phyloP scores from a whole-genome alignment of 2,113 vertebrate species.

The Lonchura striata region DNA sequence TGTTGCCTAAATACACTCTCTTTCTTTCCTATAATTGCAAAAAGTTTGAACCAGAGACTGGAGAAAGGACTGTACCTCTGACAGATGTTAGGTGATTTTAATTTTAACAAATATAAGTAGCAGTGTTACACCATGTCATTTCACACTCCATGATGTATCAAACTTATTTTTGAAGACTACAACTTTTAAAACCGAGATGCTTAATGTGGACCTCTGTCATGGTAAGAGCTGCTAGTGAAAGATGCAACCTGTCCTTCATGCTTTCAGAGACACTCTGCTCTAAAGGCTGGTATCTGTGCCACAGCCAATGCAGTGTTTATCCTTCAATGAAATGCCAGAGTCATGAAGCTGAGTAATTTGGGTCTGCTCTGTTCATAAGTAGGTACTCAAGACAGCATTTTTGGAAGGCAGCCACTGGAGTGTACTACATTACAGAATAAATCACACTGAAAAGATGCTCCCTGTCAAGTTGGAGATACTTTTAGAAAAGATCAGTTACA shows the following conservation, averaged over 20 bases:
- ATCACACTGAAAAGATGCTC: slow-evolving; percentile 38
- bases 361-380: not conserved
- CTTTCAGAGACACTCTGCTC: not conserved
- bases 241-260: not conserved
- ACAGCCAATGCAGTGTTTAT: not conserved
- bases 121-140: not conserved
- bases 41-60: not conserved
- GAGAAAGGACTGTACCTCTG: not conserved
- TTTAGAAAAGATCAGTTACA: slow-evolving; percentile 45
- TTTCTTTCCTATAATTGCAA: not conserved
- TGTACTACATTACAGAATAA: slow-evolving; percentile 46
- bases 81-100: not conserved
- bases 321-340: not conserved
- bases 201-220: not conserved
- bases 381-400: slow-evolving; percentile 21
- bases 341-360: slow-evolving; percentile 5
- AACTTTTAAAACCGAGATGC: not conserved
- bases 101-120: not conserved
- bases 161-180: not conserved
- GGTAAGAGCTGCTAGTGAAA: not conserved
- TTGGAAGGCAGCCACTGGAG: slow-evolving; percentile 45
- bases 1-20: not conserved
- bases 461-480: slow-evolving; percentile 29
- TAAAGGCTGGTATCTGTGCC: not conserved
- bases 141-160: not conserved